phyloP scores from a whole-genome alignment of 2,888 invertebrate genomes.

The Thymelicus lineola region DNA sequence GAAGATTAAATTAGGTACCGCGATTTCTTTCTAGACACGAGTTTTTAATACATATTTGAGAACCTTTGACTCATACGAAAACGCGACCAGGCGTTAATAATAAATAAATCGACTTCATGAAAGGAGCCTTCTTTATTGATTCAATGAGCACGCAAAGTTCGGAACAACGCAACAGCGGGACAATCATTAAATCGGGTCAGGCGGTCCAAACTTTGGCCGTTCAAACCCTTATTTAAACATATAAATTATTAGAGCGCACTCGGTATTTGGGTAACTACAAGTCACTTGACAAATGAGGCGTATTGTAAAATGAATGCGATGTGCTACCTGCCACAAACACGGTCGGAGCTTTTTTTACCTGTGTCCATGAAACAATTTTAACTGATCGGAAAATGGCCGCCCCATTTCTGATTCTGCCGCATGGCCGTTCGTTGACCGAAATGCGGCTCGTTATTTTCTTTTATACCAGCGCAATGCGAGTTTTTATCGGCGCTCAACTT shows the following conservation, averaged over 20 bases:
- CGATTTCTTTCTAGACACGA: too few relatives aligned
- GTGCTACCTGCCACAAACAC: constrained; percentile 6
- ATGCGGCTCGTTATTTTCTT: constrained; percentile 14
- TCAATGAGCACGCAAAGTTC: constrained; percentile 3
- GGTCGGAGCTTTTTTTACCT: constrained; percentile 11
- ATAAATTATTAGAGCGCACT: constrained; percentile 28
- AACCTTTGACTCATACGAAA: too few relatives aligned
- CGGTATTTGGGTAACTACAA: constrained; percentile 29
- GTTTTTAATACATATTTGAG: too few relatives aligned
- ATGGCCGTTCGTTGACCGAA: constrained; percentile 20
- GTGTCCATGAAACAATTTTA: constrained; percentile 18
- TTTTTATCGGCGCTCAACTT: constrained; percentile 25
- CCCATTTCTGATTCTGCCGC: constrained; percentile 23
- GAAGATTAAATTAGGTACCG: too few relatives aligned
- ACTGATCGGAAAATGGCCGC: constrained; percentile 24
- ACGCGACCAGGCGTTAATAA: background rate
- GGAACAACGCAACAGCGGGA: background rate
- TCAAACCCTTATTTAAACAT: constrained; percentile 24
- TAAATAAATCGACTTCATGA: background rate
- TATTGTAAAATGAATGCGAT: constrained; percentile 21
- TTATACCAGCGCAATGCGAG: constrained; percentile 1
- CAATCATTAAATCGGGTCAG: constrained; percentile 32
- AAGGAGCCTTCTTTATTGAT: background rate
- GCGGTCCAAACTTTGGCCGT: constrained; percentile 17
- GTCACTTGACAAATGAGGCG: constrained; percentile 30